Evolutionary conservation across 2,888 invertebrate species (phyloP), one percentile per base, ranked within the genome.

Genomic region (Stenodera caucasica): DNA sequence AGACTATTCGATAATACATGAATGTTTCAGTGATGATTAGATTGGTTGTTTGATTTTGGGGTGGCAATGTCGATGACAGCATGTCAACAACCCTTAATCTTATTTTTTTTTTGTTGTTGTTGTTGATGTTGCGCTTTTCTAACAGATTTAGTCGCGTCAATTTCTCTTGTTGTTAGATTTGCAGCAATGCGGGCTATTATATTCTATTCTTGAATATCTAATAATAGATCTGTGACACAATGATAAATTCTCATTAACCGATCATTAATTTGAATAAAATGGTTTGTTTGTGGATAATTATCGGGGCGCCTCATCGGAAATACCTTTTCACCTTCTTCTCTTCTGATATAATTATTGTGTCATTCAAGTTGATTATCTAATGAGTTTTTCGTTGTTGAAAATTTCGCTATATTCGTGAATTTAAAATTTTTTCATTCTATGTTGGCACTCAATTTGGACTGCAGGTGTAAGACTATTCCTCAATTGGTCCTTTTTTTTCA

Each of bases 41-140:
- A 26, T 26, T 26, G 26, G 5, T 26, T 26, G 26, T 26, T 26
- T 26, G 26, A n/a, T n/a, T n/a, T 26, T 26, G 26, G 26, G 26
- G 26, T 26, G 26, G 26, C 5, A 8, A n/a, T 14, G 37, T 7
- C 9, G 18, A 45, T 45, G 45, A 21, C 18, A 11, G 30, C 33
- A 32, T 52, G 33, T 33, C 53, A 33, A 53, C 53, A 53, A 7
- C 33, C 21, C 33, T 14, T 53, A 33, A 53, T 53, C 18, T 32
- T 12, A 15, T 8, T n/a, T 6, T 18, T 14, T 18, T 9, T 5
- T 15, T 35, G 14, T 35, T 35, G 7, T 15, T 9, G 11, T 9
- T 11, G 7, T 18, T 18, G 7, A 7, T 9, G 11, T 9, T 11
- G 7, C 11, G 9, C 8, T 5, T 30, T 8, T 30, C 8, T 9